Conservation (phyloP, 2,113 vertebrate genomes). For the Panurus biarmicus region DNA sequence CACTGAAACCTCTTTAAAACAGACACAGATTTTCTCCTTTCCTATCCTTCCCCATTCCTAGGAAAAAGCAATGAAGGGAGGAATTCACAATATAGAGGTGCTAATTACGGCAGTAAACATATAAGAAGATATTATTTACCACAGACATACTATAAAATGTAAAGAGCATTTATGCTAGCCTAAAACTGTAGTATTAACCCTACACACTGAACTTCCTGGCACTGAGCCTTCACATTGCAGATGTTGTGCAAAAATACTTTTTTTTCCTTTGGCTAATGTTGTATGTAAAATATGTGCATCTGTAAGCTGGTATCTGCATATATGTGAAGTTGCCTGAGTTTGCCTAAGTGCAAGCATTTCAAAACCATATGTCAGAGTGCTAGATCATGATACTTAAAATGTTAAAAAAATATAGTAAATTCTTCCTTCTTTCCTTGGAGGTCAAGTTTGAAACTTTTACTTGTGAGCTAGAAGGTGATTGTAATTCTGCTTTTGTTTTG, state of each 20-base stretch:
- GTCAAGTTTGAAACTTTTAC: neutral
- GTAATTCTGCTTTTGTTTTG: neutral
- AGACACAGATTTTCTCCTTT: neutral
- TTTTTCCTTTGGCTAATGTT: neutral
- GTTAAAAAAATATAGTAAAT: neutral
- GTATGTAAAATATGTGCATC: neutral
- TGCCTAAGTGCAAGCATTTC: neutral
- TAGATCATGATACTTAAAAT: neutral
- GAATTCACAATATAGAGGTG: neutral
- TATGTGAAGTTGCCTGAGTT: neutral
- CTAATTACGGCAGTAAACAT: neutral
- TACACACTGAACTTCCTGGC: neutral
- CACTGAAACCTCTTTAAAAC: neutral
- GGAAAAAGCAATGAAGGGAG: neutral
- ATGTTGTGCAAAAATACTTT: neutral
- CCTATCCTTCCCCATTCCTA: neutral
- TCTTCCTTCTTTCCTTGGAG: neutral
- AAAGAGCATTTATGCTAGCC: neutral
- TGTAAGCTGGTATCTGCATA: neutral
- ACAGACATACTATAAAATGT: neutral
- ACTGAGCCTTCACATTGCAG: neutral
- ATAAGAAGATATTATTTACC: neutral
- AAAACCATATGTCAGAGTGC: neutral
- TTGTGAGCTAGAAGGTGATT: neutral
- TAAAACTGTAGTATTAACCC: neutral